Base-by-base conservation (phyloP, 1,140 invertebrate species). In the Drosophila ohnishii region DNA sequence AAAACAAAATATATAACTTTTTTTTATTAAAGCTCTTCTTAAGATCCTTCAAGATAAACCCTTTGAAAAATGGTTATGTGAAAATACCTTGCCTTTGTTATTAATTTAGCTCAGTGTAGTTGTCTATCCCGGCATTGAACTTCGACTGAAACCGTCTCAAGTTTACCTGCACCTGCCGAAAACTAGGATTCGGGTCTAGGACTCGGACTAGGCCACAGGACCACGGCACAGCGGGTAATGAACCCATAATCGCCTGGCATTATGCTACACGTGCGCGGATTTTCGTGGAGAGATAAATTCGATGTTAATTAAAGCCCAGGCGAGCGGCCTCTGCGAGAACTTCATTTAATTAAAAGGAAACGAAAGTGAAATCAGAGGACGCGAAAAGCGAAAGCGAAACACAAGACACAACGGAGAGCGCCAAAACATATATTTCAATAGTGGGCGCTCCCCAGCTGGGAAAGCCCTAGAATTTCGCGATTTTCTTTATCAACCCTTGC, bases 401-500 rank as follows among this genome's bases (percentile, higher is more conserved):
- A 57, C 30, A 67, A 42, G 44, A 56, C 39, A 84, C 69, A 40
- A n/a, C 60, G 55, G 45, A 80, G 57, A 65, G 66, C 80, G 25
- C 37, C 73, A 69, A 88, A 87, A 80, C 84, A 87, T 88, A 84
- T 85, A 87, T 87, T 87, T 87, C 80, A 87, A 87, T 88, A 87
- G 77, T 76, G 80, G 84, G 73, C 69, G 80, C 84, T 81, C 74
- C 81, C 47, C 50, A 42, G 42, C 25, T 58, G 60, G 58, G 60
- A 75, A 67, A 75, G 53, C 40, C 75, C 55, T 56, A 57, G 59
- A 80, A 81, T 73, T 88, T 89, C 63, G 88, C 84, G 88, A 90
- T 90, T 88, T 89, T 88, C 75, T 80, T 88, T 80, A 90, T 90
- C 88, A 90, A 90, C 85, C 84, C 89, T 90, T 90, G 89, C 89